Conservation (phyloP, 1,140 invertebrate species). For the Calosoma granatense region DNA sequence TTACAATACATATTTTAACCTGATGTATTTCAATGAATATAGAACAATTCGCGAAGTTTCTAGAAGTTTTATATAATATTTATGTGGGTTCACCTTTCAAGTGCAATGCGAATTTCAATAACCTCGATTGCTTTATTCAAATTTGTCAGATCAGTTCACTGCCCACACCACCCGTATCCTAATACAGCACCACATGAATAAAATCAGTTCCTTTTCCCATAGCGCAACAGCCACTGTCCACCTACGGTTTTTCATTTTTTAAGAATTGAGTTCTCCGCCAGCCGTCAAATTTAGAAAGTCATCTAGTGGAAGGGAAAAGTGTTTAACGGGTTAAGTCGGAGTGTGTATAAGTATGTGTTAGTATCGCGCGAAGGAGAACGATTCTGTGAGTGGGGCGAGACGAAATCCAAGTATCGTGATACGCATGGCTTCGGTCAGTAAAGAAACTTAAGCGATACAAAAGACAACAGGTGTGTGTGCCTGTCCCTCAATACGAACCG, state of each 20-base stretch:
- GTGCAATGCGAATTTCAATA: not conserved
- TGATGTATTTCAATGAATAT: not conserved
- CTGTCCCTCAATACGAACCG: not conserved
- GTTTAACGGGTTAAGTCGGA: not conserved
- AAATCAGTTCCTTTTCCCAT: not conserved
- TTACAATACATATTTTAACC: not conserved
- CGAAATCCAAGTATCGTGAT: not conserved
- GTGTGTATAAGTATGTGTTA: not conserved
- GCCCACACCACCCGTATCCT: no score
- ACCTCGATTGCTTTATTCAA: not conserved
- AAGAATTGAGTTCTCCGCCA: not conserved
- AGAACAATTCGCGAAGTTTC: not conserved
- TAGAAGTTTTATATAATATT: not conserved
- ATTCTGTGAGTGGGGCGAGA: not conserved
- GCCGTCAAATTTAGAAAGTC: slow-evolving; percentile 1
- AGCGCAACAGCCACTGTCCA: no score
- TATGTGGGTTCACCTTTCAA: not conserved
- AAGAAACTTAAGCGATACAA: not conserved
- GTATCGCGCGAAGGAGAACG: not conserved
- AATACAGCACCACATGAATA: not conserved
- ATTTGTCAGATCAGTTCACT: not conserved
- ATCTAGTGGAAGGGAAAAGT: not conserved
- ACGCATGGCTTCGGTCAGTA: not conserved
- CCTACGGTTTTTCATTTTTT: not conserved
- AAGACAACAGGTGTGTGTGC: not conserved